Evolutionary conservation across 2,888 invertebrate genomes (phyloP).

Genomic region (Onthophagus sagittarius): DNA sequence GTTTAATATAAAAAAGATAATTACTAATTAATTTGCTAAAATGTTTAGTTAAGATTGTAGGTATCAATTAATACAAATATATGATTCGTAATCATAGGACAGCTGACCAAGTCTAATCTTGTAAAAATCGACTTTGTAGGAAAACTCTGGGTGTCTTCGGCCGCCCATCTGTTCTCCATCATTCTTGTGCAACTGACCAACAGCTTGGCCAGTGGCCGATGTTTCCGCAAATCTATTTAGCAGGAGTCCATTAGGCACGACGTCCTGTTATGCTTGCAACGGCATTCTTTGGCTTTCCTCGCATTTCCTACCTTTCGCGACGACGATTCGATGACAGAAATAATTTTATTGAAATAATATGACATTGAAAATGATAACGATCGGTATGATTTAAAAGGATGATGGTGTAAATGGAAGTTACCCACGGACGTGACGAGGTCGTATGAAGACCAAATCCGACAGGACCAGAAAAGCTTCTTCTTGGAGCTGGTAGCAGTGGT

Average conservation of each 20-base stretch:
- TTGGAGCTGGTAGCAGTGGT: background rate
- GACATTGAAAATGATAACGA: background rate
- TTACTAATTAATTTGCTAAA: too few relatives aligned
- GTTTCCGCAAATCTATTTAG: constrained; percentile 12
- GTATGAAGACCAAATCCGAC: background rate
- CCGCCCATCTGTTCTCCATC: constrained; percentile 9
- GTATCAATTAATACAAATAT: too few relatives aligned
- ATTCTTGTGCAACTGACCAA: constrained; percentile 13
- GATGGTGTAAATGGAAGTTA: background rate
- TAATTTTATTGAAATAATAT: background rate
- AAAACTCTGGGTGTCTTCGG: constrained; percentile 5
- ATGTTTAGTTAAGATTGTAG: too few relatives aligned
- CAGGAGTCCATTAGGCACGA: constrained; percentile 8
- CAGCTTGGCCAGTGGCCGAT: constrained; percentile 4
- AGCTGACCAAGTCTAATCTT: constrained; percentile 11
- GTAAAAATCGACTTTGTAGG: constrained; percentile 5
- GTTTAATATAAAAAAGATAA: too few relatives aligned
- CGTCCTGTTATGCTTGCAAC: constrained; percentile 1
- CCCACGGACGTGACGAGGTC: background rate
- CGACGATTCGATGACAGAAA: background rate
- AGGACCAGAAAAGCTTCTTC: background rate
- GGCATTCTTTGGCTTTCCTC: background rate
- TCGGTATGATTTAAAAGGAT: background rate
- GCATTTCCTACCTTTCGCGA: background rate
- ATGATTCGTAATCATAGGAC: background rate